phyloP scores from a whole-genome alignment of 2,888 invertebrate species.

The Morpho achilles region DNA sequence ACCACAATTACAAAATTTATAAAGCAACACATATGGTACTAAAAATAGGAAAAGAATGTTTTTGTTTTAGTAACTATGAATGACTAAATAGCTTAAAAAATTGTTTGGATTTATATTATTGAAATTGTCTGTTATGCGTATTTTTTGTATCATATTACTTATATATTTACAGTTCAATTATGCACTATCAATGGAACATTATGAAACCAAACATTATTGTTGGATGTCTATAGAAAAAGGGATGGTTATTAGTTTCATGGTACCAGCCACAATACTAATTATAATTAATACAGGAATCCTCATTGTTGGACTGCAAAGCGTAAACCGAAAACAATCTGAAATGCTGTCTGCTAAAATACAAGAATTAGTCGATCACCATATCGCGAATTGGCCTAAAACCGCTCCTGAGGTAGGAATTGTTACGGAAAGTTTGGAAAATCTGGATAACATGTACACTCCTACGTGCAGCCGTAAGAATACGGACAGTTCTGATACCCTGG shows the following conservation, averaged over 20 bases:
- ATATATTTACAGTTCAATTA: conserved; percentile 76
- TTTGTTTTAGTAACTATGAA: too few relatives aligned
- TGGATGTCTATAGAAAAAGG: conserved; percentile 89
- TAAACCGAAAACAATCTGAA: conserved; percentile 68
- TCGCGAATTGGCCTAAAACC: conserved; percentile 61
- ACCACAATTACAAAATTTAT: too few relatives aligned
- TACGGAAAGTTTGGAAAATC: conserved; percentile 57
- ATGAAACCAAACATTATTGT: conserved; percentile 86
- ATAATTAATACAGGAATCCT: conserved; percentile 81
- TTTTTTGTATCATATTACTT: background rate
- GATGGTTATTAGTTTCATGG: conserved; percentile 87
- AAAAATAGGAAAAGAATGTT: too few relatives aligned
- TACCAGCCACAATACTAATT: conserved; percentile 84
- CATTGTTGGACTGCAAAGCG: conserved; percentile 75
- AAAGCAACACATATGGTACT: too few relatives aligned
- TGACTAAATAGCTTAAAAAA: too few relatives aligned
- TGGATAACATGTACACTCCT: conserved; percentile 60
- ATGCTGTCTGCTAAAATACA: conserved; percentile 67
- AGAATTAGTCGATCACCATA: conserved; percentile 63
- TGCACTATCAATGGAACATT: conserved; percentile 83
- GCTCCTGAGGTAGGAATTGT: conserved; percentile 40
- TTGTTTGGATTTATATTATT: background rate
- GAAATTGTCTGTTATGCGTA: background rate
- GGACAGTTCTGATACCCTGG: conserved; percentile 64
- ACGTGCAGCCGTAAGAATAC: conserved; percentile 66